These are phyloP conservation scores for Isaurus tuberculatus DNA, from an alignment of 92 coral and sea anemone species.

Conservation along the genomic window DNA sequence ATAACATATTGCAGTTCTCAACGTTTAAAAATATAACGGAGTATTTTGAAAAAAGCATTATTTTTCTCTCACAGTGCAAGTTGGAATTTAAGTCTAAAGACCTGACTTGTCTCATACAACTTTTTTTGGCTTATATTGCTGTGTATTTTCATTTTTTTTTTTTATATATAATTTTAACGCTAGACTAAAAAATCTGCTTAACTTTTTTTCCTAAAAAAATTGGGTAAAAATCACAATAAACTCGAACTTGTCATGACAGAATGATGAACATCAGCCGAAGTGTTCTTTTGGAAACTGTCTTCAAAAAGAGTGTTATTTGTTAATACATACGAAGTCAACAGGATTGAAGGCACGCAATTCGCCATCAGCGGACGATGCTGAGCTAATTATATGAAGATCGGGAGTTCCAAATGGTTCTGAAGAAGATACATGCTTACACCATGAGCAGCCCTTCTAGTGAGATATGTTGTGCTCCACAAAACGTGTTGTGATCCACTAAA, in stretches of 20 bases:
- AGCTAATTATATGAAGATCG: constrained; percentile 18
- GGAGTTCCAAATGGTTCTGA: constrained; percentile 22
- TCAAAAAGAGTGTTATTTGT: constrained; percentile 14
- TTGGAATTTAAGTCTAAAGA: not conserved
- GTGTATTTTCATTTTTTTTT: constrained; percentile 2
- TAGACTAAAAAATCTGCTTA: constrained; percentile 28
- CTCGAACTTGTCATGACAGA: constrained; percentile 33
- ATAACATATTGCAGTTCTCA: constrained; percentile 6
- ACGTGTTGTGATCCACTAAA: constrained; percentile 15
- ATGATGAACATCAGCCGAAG: not conserved
- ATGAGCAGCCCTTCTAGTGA: constrained; percentile 25
- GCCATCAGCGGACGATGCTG: constrained; percentile 1
- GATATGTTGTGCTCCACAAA: constrained; percentile 8
- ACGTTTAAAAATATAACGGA: not conserved
- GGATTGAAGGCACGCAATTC: constrained; percentile 17
- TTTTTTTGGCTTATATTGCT: not conserved
- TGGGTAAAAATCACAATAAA: not conserved
- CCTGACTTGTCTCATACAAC: not conserved
- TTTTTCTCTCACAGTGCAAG: constrained; percentile 11
- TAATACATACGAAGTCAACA: constrained; percentile 28
- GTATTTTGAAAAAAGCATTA: constrained; percentile 21
- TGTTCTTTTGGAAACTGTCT: constrained; percentile 25
- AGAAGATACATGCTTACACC: constrained; percentile 25
- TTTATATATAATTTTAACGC: constrained; percentile 28
- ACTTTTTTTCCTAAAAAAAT: not conserved